Conservation (phyloP, 2,113 vertebrate genomes). For the Sander vitreus region DNA sequence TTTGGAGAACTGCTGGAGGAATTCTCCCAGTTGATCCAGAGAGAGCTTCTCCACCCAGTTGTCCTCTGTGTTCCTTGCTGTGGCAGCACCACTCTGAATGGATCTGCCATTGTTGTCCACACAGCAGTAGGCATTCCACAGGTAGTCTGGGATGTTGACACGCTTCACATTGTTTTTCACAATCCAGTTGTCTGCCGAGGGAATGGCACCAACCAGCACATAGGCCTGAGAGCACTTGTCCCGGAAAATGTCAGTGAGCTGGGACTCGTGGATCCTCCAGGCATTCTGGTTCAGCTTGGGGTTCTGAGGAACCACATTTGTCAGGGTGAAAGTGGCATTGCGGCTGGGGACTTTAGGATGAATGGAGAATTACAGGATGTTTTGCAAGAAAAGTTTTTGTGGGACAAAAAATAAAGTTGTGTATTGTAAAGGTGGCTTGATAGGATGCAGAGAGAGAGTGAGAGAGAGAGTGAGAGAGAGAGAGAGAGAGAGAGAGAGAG, state of each 20-base stretch:
- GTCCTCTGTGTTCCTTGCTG: conserved; percentile 77
- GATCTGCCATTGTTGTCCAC: conserved; percentile 75
- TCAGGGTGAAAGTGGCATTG: conserved; percentile 84
- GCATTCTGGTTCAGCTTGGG: conserved; percentile 81
- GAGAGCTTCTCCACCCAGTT: conserved; percentile 74
- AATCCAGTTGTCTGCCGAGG: conserved; percentile 81
- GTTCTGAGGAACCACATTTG: conserved; percentile 84
- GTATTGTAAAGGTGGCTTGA: background rate
- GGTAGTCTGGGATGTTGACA: conserved; percentile 83
- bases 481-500: too few species aligned
- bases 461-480: too few species aligned
- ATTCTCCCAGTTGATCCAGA: conserved; percentile 66
- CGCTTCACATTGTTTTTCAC: conserved; percentile 80
- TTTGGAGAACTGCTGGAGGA: conserved; percentile 77
- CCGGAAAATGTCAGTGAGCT: conserved; percentile 71
- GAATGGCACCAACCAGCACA: conserved; percentile 81
- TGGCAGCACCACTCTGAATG: conserved; percentile 70
- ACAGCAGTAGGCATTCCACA: conserved; percentile 86
- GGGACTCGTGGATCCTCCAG: conserved; percentile 78
- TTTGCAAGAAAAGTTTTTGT: background rate
- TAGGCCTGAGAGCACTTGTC: conserved; percentile 74
- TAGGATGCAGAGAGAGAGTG: background rate
- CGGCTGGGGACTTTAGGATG: conserved; percentile 73
- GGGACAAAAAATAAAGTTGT: background rate
- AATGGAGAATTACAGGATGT: background rate